phyloP scores from a whole-genome alignment of 2,797 vertebrate genomes.

The Sebastes matsubarae region DNA sequence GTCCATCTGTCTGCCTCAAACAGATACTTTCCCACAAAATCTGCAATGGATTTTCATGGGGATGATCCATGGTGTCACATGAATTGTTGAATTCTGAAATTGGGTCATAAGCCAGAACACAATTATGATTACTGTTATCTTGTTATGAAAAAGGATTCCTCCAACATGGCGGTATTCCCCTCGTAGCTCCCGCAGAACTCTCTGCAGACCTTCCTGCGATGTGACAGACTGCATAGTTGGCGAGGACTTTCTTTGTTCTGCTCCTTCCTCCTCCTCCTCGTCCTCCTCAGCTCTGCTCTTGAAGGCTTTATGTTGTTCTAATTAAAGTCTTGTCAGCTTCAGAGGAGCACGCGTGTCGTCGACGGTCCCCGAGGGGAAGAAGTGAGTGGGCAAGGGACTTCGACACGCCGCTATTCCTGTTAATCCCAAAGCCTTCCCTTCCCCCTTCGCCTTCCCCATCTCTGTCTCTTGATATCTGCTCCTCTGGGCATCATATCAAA shows the following conservation, averaged over 20 bases:
- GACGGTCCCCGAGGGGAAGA: background rate
- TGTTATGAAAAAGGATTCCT: background rate
- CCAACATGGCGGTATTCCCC: background rate
- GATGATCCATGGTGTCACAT: background rate
- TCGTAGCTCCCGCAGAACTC: background rate
- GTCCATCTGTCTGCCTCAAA: background rate
- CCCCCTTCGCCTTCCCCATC: background rate
- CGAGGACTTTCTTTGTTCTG: background rate
- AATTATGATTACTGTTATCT: background rate
- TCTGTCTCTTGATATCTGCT: background rate
- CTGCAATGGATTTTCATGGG: background rate
- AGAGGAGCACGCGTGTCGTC: background rate
- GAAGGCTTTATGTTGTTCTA: slow-evolving; percentile 21
- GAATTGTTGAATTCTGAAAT: background rate
- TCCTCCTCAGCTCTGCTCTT: slow-evolving; percentile 8
- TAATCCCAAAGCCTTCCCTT: background rate
- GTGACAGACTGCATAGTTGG: background rate
- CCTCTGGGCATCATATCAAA: slow-evolving; percentile 26
- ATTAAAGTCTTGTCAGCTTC: slow-evolving; percentile 31
- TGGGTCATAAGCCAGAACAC: background rate
- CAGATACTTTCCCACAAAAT: background rate
- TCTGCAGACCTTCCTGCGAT: background rate
- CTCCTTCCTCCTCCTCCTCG: background rate
- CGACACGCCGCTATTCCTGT: background rate
- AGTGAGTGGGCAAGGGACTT: slow-evolving; percentile 5